Evolutionary conservation across 2,797 vertebrate species (phyloP).

Genomic region (Oreochromis grahami): DNA sequence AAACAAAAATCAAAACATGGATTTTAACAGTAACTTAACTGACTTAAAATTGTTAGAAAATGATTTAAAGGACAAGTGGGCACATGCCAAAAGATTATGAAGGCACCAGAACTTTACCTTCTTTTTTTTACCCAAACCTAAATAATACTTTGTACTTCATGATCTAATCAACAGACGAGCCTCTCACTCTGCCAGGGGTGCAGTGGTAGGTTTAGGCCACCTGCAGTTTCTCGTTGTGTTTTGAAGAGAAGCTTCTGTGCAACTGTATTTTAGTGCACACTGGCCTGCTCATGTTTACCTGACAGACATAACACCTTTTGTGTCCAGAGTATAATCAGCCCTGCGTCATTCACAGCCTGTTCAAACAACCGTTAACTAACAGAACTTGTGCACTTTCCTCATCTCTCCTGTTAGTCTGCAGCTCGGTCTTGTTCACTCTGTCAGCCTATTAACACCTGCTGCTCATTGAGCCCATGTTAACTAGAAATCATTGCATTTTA

Average conservation of each 20-base stretch:
- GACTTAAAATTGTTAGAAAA: too few species aligned
- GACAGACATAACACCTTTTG: background rate
- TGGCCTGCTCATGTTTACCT: background rate
- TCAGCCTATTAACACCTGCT: background rate
- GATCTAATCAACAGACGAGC: background rate
- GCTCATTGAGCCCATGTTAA: background rate
- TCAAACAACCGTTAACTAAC: background rate
- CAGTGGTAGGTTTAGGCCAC: background rate
- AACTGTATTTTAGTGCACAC: background rate
- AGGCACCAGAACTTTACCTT: background rate
- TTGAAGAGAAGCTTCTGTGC: background rate
- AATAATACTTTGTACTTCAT: background rate
- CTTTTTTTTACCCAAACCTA: background rate
- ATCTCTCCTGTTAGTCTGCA: background rate
- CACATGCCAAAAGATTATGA: background rate
- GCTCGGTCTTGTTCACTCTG: background rate
- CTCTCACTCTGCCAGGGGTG: background rate
- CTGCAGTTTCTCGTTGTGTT: background rate
- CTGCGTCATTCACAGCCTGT: background rate
- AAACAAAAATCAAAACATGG: too few species aligned
- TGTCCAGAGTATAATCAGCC: background rate
- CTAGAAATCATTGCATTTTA: background rate
- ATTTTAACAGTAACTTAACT: too few species aligned
- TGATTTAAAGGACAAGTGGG: background rate
- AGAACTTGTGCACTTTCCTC: background rate